A percentile compares a stretch with the other conserved stretches of the same genome.
Conservation (phyloP, 1,140 invertebrate species). For the Zaprionus ghesquierei region DNA sequence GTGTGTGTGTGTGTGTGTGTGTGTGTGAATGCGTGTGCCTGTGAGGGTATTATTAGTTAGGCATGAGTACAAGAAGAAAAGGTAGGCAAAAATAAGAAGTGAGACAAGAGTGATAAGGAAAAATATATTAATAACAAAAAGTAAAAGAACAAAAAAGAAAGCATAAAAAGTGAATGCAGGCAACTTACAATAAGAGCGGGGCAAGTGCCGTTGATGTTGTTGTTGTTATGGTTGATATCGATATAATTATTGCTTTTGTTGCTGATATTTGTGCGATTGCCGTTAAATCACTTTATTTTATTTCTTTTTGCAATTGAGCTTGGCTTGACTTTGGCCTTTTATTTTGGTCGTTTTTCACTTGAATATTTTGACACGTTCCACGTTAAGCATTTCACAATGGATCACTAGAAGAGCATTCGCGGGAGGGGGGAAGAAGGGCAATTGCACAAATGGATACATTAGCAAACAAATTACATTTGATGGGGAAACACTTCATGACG, state of each 20-base stretch:
- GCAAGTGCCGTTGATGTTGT: constrained; percentile 8
- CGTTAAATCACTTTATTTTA: not conserved
- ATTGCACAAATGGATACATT: constrained; percentile 19
- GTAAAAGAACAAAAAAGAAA: not conserved
- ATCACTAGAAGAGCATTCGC: constrained; percentile 11
- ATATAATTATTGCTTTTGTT: constrained; percentile 19
- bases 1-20: not conserved
- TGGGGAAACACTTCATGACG: not conserved
- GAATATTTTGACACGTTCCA: constrained; percentile 37
- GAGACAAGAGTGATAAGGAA: constrained; percentile 40
- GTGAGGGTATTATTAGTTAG: constrained; percentile 24
- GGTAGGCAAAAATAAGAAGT: constrained; percentile 22
- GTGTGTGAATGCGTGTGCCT: constrained; percentile 3
- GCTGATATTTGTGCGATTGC: constrained; percentile 6
- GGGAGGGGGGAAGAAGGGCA: not conserved
- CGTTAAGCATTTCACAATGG: constrained; percentile 18
- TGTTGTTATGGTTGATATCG: constrained; percentile 3
- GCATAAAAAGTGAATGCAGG: constrained; percentile 16
- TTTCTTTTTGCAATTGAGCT: constrained; percentile 12
- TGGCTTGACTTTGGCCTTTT: not conserved
- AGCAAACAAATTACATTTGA: constrained; percentile 22
- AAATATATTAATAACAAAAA: constrained; percentile 44
- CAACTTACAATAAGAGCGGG: constrained; percentile 50
- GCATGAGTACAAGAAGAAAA: constrained; percentile 9
- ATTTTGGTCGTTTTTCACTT: constrained; percentile 14